Evolutionary conservation across 2,797 vertebrate species (phyloP).

Genomic region (Aldrovandia affinis): DNA sequence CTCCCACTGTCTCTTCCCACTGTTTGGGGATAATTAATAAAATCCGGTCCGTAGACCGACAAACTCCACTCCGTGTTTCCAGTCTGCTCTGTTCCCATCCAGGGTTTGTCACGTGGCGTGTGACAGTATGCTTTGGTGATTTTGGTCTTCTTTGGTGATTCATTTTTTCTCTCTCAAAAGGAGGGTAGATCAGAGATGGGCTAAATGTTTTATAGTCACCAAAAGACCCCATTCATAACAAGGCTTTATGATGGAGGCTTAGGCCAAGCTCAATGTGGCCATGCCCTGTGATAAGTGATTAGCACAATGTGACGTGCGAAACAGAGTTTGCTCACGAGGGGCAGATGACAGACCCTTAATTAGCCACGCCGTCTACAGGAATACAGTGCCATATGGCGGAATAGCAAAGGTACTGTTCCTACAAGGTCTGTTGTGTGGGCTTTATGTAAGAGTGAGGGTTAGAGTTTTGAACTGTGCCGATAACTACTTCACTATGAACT

Average conservation of each 20-base stretch:
- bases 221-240: not conserved
- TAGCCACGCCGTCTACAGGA: not conserved
- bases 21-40: too few species aligned
- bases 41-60: too few species aligned
- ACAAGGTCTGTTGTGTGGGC: not conserved
- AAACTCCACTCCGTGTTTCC: too few species aligned
- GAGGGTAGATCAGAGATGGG: not conserved
- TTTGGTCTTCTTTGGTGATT: too few species aligned
- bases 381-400: not conserved
- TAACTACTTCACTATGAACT: too few species aligned
- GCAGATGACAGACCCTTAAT: not conserved
- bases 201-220: not conserved
- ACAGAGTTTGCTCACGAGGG: not conserved
- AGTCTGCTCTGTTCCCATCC: too few species aligned
- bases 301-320: not conserved
- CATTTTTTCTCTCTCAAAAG: too few species aligned
- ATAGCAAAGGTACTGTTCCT: not conserved
- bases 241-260: not conserved
- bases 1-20: too few species aligned
- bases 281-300: not conserved
- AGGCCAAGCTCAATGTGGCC: not conserved
- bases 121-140: too few species aligned
- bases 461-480: too few species aligned
- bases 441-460: not conserved
- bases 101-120: too few species aligned